These are phyloP conservation scores for Uropetala carovei DNA, from an alignment of 2,888 invertebrate species.

Conservation along the genomic window DNA sequence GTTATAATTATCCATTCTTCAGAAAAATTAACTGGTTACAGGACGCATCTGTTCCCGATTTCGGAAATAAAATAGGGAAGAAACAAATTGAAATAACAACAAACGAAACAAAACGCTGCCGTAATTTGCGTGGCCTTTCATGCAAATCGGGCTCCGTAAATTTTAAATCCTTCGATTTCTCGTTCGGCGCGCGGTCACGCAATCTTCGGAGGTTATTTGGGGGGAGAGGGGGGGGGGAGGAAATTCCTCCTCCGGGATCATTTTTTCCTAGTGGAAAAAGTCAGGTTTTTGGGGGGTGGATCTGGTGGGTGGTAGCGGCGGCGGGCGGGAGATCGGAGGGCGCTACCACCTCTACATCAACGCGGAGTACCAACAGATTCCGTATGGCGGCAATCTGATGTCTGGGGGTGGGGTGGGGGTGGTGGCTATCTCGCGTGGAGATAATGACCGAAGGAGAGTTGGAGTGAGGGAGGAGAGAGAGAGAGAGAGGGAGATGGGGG, in stretches of 20 bases:
- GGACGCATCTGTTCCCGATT: not conserved
- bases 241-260: not conserved
- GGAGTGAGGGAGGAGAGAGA: not conserved
- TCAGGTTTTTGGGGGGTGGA: not conserved
- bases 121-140: slow-evolving; percentile 9
- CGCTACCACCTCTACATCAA: not conserved
- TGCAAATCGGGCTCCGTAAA: slow-evolving; percentile 4
- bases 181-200: not conserved
- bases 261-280: slow-evolving; percentile 2
- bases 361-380: too few species aligned
- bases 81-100: not conserved
- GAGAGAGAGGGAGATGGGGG: not conserved
- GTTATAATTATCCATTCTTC: not conserved
- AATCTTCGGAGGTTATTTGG: not conserved
- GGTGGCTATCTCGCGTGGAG: not conserved
- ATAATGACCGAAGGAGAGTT: not conserved
- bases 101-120: not conserved
- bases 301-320: not conserved
- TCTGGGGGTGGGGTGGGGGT: too few species aligned
- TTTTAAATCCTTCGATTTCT: not conserved
- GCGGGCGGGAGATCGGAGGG: not conserved
- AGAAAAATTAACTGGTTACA: not conserved
- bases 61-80: not conserved
- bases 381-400: too few species aligned
- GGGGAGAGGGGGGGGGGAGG: not conserved